These are phyloP conservation scores for Stenoptilia bipunctidactyla DNA, from an alignment of 2,888 invertebrate species.

Conservation along the genomic window DNA sequence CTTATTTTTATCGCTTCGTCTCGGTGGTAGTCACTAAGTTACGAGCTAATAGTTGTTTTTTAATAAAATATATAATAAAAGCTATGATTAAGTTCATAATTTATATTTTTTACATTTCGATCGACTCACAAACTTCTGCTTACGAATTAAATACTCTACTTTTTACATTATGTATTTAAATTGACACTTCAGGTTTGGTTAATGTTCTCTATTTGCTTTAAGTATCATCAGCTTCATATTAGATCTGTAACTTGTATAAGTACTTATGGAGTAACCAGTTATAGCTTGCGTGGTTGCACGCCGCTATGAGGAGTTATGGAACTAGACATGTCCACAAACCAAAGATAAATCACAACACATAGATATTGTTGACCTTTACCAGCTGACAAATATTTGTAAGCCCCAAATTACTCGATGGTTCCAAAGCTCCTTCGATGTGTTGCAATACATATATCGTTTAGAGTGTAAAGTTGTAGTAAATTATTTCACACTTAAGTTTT, in stretches of 20 bases:
- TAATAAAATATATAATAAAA: neutral
- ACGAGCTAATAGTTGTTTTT: conserved; percentile 28
- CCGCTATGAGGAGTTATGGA: conserved; percentile 56
- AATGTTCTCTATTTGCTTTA: conserved; percentile 59
- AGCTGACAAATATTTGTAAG: conserved; percentile 44
- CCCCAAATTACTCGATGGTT: conserved; percentile 55
- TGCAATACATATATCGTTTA: conserved; percentile 67
- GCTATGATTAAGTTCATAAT: neutral
- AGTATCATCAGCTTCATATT: conserved; percentile 59
- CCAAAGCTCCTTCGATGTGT: conserved; percentile 64
- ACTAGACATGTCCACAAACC: conserved; percentile 52
- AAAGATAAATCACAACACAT: conserved; percentile 59
- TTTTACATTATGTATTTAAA: conserved; percentile 3
- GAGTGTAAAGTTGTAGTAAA: conserved; percentile 67
- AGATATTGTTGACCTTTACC: conserved; percentile 26
- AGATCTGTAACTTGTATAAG: conserved; percentile 68
- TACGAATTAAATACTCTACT: conserved; percentile 14
- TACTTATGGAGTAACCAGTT: conserved; percentile 58
- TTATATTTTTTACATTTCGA: neutral
- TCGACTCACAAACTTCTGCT: conserved; percentile 9
- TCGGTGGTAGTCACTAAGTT: conserved; percentile 47
- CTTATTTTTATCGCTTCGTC: conserved; percentile 36
- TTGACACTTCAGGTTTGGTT: conserved; percentile 29
- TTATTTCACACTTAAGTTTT: conserved; percentile 66
- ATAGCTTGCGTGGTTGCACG: conserved; percentile 23